Base-by-base conservation (phyloP, 2,113 vertebrate species). In the Hydrolagus affinis region DNA sequence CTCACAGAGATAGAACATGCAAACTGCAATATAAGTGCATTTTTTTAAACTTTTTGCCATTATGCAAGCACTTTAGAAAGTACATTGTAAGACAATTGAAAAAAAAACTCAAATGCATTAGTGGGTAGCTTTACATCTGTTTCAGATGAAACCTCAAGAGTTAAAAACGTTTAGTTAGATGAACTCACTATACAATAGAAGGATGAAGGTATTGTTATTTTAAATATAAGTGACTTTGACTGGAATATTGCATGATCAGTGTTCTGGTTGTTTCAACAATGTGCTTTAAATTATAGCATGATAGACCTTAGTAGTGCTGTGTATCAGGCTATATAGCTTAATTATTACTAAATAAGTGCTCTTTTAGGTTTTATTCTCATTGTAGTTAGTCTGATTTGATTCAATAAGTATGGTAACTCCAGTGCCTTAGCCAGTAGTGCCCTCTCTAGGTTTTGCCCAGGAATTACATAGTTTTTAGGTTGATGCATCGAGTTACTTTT, bases 1-100 rank as follows among this genome's bases (percentile, higher is more conserved):
- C 57, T 11, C 30, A 83, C 25, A 83, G 66, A 62, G n/a, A 59
- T 78, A 25, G 76, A 62, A 62, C 23, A 60, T 60, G 4, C 57
- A 78, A 59, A 64, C 59, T 83, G 30, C 60, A 44, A 44, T 44
- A 44, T 44, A 68, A 64, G 28, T 88, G 87, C 83, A 32, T 88
- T 89, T 88, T 87, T 88, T 87, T 86, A 71, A n/a, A 44, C 70
- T 88, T 88, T 86, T 56, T 0, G 75, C 88, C 89, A 87, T 86
- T 88, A 87, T 87, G 88, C 86, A 89, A 91, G 92, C 92, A 89
- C 92, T 90, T 92, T 90, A 92, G 88, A 89, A 85, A 86, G 86
- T 88, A 86, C 83, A 88, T 86, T 66, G 66, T 28, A 30, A 64
- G 15, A 83, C 78, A 80, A 25, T 80, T 28, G 44, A 44, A 59